Conservation (phyloP, 1,140 invertebrate genomes). For the Danaus plexippus region DNA sequence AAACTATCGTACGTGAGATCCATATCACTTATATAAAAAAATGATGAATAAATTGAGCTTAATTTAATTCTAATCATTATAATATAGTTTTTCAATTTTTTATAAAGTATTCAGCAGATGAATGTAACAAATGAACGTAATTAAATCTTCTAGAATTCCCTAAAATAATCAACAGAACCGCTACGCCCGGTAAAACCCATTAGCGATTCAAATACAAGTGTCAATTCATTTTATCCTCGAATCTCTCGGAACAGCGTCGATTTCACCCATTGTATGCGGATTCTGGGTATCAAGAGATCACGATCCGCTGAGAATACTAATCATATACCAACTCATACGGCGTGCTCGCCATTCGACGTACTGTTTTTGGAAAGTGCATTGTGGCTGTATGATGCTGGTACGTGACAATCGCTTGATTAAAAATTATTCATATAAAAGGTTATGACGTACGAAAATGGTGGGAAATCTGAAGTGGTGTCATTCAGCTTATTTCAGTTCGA, state of each 20-base stretch:
- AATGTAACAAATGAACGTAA: slow-evolving; percentile 5
- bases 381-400: no score
- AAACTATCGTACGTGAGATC: no score
- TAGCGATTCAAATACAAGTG: neutral
- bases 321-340: slow-evolving; percentile 5
- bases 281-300: slow-evolving; percentile 62
- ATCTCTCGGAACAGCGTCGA: slow-evolving; percentile 19
- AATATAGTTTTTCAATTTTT: neutral
- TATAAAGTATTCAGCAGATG: neutral
- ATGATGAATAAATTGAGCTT: no score
- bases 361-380: no score
- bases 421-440: no score
- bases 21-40: no score
- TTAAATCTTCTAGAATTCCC: slow-evolving; percentile 6
- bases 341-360: no score
- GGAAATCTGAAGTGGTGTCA: no score
- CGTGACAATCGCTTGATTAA: no score
- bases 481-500: no score
- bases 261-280: slow-evolving; percentile 63
- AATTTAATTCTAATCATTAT: no score
- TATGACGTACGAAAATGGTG: no score
- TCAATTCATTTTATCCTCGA: neutral
- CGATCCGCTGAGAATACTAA: slow-evolving; percentile 28
- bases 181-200: neutral
- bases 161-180: slow-evolving; percentile 4